Conservation (phyloP, 1,140 invertebrate genomes). For the Eriosoma lanigerum region DNA sequence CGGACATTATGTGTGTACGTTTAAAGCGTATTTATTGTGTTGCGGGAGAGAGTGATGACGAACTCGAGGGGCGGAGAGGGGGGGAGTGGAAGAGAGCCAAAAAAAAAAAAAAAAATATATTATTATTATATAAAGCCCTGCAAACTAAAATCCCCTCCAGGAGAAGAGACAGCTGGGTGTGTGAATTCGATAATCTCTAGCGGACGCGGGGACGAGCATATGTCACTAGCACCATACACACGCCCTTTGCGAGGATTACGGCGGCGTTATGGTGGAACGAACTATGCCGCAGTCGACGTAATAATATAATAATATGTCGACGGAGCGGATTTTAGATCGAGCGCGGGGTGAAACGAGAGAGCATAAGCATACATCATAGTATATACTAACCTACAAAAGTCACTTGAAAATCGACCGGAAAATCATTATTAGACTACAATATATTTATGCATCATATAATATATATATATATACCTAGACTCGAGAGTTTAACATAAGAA, state of each 20-base stretch:
- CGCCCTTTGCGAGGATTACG: conserved; percentile 42
- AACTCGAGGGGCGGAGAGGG: background rate
- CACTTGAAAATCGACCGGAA: background rate
- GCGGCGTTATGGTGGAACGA: background rate
- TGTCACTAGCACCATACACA: conserved; percentile 39
- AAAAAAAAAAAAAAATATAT: background rate
- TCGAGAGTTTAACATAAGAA: no score
- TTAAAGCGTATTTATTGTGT: background rate
- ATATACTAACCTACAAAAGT: no score
- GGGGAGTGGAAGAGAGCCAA: no score
- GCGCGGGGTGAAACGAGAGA: background rate
- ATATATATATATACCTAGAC: no score
- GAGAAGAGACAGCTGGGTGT: conserved; percentile 41
- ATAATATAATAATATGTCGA: background rate
- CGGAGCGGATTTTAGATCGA: conserved; percentile 31
- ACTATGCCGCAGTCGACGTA: background rate
- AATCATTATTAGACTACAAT: no score
- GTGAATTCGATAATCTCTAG: conserved; percentile 25
- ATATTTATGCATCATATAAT: no score
- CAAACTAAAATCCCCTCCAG: background rate
- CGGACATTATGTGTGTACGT: no score
- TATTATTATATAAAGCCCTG: conserved; percentile 15
- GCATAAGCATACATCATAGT: background rate
- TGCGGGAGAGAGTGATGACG: background rate
- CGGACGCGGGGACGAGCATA: conserved; percentile 44